phyloP scores from a whole-genome alignment of 1,140 invertebrate species.

The Pteromalus puparum region DNA sequence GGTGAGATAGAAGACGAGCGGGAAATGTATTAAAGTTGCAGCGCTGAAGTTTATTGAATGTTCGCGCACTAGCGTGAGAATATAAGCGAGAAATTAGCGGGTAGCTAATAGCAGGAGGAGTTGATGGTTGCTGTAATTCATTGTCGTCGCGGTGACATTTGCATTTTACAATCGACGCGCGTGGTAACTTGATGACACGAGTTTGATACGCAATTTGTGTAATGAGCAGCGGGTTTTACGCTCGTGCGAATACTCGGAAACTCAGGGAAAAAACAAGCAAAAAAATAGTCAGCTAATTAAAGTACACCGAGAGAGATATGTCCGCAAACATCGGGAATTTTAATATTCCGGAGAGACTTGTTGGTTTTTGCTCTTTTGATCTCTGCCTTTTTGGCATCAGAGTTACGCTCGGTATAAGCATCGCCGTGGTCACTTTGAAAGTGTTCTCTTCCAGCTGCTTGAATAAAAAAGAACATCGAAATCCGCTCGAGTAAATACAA shows the following conservation, averaged over 20 bases:
- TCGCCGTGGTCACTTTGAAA: conserved; percentile 8
- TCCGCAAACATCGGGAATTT: neutral
- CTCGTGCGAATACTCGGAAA: neutral
- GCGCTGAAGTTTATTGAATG: neutral
- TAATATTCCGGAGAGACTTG: neutral
- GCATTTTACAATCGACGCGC: neutral
- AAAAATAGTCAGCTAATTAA: too few relatives aligned
- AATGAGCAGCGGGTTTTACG: neutral
- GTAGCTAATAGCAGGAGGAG: neutral
- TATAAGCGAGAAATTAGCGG: neutral
- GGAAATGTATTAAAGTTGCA: neutral
- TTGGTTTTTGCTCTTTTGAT: neutral
- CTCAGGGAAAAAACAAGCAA: too few relatives aligned
- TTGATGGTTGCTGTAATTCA: neutral
- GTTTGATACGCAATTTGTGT: neutral
- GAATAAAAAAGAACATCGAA: conserved; percentile 22
- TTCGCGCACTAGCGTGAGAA: neutral
- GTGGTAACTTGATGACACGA: neutral
- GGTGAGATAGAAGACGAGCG: too few relatives aligned
- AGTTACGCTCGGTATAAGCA: neutral
- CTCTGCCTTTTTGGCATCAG: neutral
- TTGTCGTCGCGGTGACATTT: neutral
- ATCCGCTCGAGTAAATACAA: conserved; percentile 14
- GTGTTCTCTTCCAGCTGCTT: neutral
- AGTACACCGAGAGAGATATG: too few relatives aligned